Conservation (phyloP, 2,113 vertebrate species). For the Paratilapia polleni region DNA sequence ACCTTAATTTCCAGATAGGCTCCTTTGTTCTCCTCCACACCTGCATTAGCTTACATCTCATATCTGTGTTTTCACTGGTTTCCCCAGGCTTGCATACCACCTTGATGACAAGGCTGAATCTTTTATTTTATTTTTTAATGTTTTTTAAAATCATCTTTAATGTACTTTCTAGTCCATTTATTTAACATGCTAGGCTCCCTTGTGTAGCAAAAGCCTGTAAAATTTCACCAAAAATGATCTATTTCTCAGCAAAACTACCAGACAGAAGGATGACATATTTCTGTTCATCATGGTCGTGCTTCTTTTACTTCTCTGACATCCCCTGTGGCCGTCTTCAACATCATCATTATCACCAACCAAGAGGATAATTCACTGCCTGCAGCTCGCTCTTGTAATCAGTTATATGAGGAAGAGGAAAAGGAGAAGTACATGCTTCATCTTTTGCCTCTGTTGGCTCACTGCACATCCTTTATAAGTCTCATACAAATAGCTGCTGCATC, state of each 20-base stretch:
- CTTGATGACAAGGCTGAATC: background rate
- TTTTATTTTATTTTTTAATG: background rate
- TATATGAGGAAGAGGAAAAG: background rate
- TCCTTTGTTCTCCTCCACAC: background rate
- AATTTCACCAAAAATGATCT: slow-evolving; percentile 7
- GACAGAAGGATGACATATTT: background rate
- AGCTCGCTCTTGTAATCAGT: background rate
- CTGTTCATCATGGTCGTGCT: slow-evolving; percentile 2
- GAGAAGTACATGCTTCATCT: background rate
- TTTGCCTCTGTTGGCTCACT: background rate
- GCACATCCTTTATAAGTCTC: background rate
- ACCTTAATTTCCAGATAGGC: background rate
- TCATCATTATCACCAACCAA: background rate
- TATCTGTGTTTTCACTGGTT: background rate
- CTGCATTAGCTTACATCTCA: background rate
- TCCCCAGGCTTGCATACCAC: background rate
- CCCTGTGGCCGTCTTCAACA: background rate
- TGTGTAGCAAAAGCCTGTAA: background rate
- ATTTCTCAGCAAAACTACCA: background rate
- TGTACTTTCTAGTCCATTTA: too few species aligned
- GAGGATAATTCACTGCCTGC: slow-evolving; percentile 15
- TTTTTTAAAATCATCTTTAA: slow-evolving; percentile 22
- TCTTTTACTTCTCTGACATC: background rate
- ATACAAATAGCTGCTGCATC: background rate
- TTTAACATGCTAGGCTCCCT: background rate